Percentiles rank a stretch among this genome's conserved stretches.
These are phyloP conservation scores for Thaleichthys pacificus DNA, from an alignment of 2,797 vertebrate species.

Conservation along the genomic window DNA sequence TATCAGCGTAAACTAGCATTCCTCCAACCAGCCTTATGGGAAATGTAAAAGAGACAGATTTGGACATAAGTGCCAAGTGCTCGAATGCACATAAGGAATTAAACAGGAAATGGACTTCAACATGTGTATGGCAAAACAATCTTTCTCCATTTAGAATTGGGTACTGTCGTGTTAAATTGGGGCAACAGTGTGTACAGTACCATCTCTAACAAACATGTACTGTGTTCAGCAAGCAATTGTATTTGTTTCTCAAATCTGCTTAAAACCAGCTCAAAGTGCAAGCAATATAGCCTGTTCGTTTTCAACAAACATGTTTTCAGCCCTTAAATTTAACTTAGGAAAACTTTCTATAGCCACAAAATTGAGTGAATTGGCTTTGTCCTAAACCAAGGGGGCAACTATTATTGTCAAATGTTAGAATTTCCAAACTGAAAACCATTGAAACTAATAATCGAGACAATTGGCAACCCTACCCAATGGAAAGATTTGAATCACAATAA, in stretches of 20 bases:
- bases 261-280: not conserved
- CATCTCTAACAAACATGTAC: too few species aligned
- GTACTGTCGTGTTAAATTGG: not conserved
- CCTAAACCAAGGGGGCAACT: too few species aligned
- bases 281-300: not conserved
- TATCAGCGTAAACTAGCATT: constrained; percentile 32
- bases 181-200: not conserved
- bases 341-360: too few species aligned
- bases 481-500: not conserved
- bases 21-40: constrained; percentile 23
- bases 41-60: constrained; percentile 10
- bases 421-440: too few species aligned
- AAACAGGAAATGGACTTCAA: not conserved
- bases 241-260: not conserved
- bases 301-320: not conserved
- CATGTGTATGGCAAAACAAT: too few species aligned
- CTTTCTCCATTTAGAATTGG: not conserved
- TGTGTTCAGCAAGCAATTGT: not conserved
- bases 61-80: not conserved
- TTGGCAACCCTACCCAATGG: too few species aligned
- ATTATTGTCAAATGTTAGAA: too few species aligned
- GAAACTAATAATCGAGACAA: too few species aligned
- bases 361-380: too few species aligned
- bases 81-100: not conserved
- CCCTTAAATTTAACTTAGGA: too few species aligned